Percentiles rank a stretch among this genome's conserved stretches.
Conservation (phyloP, 2,113 vertebrate species). For the Australoheros scitulus region DNA sequence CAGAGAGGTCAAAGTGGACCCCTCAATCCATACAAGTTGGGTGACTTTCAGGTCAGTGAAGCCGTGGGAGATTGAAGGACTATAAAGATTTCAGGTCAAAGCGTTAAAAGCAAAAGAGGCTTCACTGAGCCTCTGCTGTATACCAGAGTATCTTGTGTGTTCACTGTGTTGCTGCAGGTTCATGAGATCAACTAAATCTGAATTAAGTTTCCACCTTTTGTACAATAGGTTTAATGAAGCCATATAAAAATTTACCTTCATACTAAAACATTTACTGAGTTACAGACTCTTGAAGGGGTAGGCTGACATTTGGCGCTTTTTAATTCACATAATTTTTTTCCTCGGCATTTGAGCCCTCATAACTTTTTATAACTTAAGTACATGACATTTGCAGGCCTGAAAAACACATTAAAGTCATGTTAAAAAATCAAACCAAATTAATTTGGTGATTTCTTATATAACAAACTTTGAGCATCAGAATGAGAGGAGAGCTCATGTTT, state of each 20-base stretch:
- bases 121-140: neutral
- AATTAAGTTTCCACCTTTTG: neutral
- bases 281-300: neutral
- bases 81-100: slow-evolving; percentile 30
- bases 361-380: neutral
- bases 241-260: neutral
- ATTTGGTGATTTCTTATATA: too few relatives aligned
- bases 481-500: too few relatives aligned
- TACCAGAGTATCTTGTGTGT: too few relatives aligned
- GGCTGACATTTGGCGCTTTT: neutral
- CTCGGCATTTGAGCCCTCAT: neutral
- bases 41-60: slow-evolving; percentile 26
- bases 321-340: neutral
- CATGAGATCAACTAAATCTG: neutral
- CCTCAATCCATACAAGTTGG: neutral
- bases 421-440: too few relatives aligned
- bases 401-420: too few relatives aligned
- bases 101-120: neutral
- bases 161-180: neutral
- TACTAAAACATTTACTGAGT: neutral
- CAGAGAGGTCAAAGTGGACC: neutral
- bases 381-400: too few relatives aligned
- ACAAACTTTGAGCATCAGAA: too few relatives aligned
- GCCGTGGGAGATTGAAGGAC: neutral
- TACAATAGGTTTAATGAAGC: neutral